Percentiles rank a stretch among this genome's conserved stretches.
Evolutionary conservation across 1,140 invertebrate species (phyloP).

Genomic region (Leptinotarsa lineolata): DNA sequence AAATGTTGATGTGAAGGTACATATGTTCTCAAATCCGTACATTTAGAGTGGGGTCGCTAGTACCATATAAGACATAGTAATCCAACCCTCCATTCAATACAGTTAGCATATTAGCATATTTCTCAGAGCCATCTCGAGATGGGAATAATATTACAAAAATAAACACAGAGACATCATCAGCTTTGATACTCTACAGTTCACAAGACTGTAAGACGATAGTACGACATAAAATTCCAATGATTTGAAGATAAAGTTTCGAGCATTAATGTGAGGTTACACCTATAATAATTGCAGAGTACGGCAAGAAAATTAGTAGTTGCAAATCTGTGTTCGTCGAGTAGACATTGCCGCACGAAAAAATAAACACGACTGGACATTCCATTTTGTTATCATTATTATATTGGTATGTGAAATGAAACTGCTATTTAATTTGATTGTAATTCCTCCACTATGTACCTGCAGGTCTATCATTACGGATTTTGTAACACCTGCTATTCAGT

Average conservation of each 20-base stretch:
- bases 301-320: conserved; percentile 35
- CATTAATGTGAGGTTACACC: conserved; percentile 34
- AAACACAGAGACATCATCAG: not conserved
- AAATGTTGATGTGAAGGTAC: too few species aligned
- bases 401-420: conserved; percentile 30
- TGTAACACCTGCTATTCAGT: conserved; percentile 23
- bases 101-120: too few species aligned
- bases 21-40: too few species aligned
- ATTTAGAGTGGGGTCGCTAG: too few species aligned
- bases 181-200: not conserved
- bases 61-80: too few species aligned
- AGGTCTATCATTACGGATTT: conserved; percentile 22
- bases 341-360: conserved; percentile 23
- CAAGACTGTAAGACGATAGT: not conserved
- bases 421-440: conserved; percentile 30
- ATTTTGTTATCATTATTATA: conserved; percentile 31
- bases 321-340: conserved; percentile 20
- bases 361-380: conserved; percentile 30
- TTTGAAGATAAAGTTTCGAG: conserved; percentile 24
- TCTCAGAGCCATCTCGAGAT: too few species aligned
- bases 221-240: conserved; percentile 10
- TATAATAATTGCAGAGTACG: conserved; percentile 34
- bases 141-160: too few species aligned
- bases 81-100: too few species aligned
- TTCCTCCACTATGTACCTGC: conserved; percentile 11